Percentiles rank a stretch among this genome's conserved stretches.
Evolutionary conservation across 1,140 invertebrate species (phyloP).

Genomic region (Grapholita molesta): DNA sequence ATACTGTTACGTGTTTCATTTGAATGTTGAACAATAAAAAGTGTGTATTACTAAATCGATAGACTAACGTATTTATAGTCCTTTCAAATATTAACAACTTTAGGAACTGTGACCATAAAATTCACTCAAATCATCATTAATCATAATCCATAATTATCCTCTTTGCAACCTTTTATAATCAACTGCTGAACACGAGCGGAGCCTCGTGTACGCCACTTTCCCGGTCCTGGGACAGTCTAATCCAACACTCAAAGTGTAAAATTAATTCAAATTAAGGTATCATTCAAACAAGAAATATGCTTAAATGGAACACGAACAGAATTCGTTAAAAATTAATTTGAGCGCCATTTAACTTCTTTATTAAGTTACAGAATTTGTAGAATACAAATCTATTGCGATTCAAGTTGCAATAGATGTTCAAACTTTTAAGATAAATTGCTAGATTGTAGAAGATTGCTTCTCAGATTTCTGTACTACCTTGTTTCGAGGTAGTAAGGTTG

Average conservation of each 20-base stretch:
- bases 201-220: too few relatives aligned
- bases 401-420: slow-evolving; percentile 6
- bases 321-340: slow-evolving; percentile 42
- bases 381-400: slow-evolving; percentile 31
- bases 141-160: too few relatives aligned
- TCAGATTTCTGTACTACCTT: not conserved
- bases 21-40: not conserved
- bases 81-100: too few relatives aligned
- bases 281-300: slow-evolving; percentile 65
- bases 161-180: too few relatives aligned
- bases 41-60: not conserved
- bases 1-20: too few relatives aligned
- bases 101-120: too few relatives aligned
- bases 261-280: slow-evolving; percentile 66
- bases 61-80: too few relatives aligned
- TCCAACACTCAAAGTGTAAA: slow-evolving; percentile 37
- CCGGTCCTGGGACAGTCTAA: too few relatives aligned
- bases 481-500: not conserved
- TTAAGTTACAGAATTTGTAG: slow-evolving; percentile 43
- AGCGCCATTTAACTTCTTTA: slow-evolving; percentile 46
- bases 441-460: not conserved
- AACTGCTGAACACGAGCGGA: too few relatives aligned
- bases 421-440: slow-evolving; percentile 12
- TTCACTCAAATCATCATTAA: too few relatives aligned
- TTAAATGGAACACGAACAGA: slow-evolving; percentile 46